Base-by-base conservation (phyloP, 2,888 invertebrate genomes). In the Lamellibrachia satsuma region DNA sequence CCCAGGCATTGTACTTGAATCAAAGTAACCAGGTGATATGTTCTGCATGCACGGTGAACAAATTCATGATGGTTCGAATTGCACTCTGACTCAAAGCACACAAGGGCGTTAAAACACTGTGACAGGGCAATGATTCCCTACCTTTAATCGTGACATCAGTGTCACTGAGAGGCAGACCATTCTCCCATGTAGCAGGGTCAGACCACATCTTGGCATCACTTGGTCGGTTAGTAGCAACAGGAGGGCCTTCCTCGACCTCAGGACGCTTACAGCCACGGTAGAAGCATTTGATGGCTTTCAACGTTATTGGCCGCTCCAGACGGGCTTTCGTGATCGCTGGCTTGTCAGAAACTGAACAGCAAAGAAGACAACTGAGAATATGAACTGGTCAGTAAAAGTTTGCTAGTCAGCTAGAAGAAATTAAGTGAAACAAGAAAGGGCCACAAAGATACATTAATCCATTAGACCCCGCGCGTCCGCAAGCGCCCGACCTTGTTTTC, bases 161-260 rank as follows among this genome's bases (percentile, higher is more conserved):
- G 22, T 75, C 75, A 75, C n/a, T n/a, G n/a, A 6, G 6, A 22
- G 75, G 75, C n/a, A 75, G 75, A 75, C 75, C 75, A 75, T 75
- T 75, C 27, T 91, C 91, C 92, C 92, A 92, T 39, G 27, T 91
- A 51, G 51, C 52, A 27, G 92, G 91, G 52, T 92, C 39, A 4
- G 92, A 92, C 92, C 92, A 92, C 52, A 52, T 39, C 27, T n/a
- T 39, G 91, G 90, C 52, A 57, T 92, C 75, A 22, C n/a, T 22
- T n/a, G 91, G 91, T 52, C 52, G 52, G 22, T 0, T 22, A 52
- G 22, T 91, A 22, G 52, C 39, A 22, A 52, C 91, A 52, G 52
- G 52, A 91, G 52, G 52, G 52, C 52, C 39, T 15, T 27, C 91
- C 6, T 1, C 7, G 27, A 52, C 27, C 22, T 52, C 52, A 39